Evolutionary conservation across 2,888 invertebrate species (phyloP).

Genomic region (Cotesia congregata): DNA sequence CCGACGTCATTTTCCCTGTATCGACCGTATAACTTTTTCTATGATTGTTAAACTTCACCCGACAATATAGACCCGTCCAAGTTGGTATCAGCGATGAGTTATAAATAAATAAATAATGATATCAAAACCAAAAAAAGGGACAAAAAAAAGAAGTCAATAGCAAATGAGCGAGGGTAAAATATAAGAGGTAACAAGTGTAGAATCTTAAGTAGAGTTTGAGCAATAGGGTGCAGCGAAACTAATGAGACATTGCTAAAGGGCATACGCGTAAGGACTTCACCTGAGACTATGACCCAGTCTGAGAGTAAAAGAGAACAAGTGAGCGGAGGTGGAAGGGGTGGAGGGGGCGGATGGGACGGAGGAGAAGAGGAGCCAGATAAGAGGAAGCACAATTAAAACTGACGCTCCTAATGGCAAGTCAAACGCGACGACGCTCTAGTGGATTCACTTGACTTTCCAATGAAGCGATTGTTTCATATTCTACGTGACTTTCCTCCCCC

Average conservation of each 20-base stretch:
- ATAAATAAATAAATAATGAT: no score
- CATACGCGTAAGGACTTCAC: constrained; percentile 64
- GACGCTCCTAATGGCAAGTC: constrained; percentile 71
- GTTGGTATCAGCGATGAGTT: no score
- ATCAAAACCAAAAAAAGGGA: no score
- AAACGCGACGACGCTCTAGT: constrained; percentile 69
- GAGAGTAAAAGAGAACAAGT: constrained; percentile 5
- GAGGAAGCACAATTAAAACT: constrained; percentile 70
- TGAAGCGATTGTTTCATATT: constrained; percentile 70
- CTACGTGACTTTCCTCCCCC: constrained; percentile 46
- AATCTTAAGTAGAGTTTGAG: constrained; percentile 49
- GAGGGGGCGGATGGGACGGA: constrained; percentile 32
- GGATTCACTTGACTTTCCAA: constrained; percentile 70
- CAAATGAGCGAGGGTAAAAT: not conserved
- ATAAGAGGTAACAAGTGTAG: not conserved
- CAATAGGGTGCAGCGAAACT: constrained; percentile 63
- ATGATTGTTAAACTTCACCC: no score
- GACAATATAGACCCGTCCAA: no score
- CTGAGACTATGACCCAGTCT: constrained; percentile 57
- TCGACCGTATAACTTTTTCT: no score
- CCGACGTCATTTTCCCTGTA: no score
- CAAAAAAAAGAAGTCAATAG: not conserved
- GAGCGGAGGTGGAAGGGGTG: constrained; percentile 26
- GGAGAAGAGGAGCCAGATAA: constrained; percentile 54
- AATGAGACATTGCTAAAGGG: constrained; percentile 71